These are phyloP conservation scores for Hetaerina americana DNA, from an alignment of 1,140 invertebrate species.

Conservation along the genomic window DNA sequence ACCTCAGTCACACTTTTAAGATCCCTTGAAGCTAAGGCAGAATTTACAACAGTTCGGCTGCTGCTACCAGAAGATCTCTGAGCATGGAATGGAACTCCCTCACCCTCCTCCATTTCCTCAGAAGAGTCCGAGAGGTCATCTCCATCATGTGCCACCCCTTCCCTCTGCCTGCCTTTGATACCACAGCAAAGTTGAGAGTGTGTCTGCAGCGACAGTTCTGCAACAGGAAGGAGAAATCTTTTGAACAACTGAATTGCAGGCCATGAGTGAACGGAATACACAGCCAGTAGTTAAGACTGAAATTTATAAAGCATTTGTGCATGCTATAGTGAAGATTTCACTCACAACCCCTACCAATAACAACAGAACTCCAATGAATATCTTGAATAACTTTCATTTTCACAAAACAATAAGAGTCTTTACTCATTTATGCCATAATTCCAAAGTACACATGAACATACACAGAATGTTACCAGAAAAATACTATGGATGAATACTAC, in stretches of 20 bases:
- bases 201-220: not conserved
- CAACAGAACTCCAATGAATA: too few relatives aligned
- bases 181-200: not conserved
- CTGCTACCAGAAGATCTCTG: slow-evolving; percentile 22
- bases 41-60: not conserved
- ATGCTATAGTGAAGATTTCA: too few relatives aligned
- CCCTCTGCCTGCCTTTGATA: not conserved
- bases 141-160: not conserved
- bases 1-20: not conserved
- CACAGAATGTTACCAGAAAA: too few relatives aligned
- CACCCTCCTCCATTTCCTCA: not conserved
- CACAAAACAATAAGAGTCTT: too few relatives aligned
- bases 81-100: not conserved
- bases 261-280: not conserved
- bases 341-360: too few relatives aligned
- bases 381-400: too few relatives aligned
- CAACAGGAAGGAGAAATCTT: slow-evolving; percentile 25
- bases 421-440: too few relatives aligned
- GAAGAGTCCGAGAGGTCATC: not conserved
- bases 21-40: not conserved
- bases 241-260: slow-evolving; percentile 21
- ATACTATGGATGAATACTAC: too few relatives aligned
- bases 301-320: not conserved
- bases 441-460: too few relatives aligned
- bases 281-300: not conserved